Base-by-base conservation (phyloP, 1,140 invertebrate species). In the Anagrus nilaparvatae region DNA sequence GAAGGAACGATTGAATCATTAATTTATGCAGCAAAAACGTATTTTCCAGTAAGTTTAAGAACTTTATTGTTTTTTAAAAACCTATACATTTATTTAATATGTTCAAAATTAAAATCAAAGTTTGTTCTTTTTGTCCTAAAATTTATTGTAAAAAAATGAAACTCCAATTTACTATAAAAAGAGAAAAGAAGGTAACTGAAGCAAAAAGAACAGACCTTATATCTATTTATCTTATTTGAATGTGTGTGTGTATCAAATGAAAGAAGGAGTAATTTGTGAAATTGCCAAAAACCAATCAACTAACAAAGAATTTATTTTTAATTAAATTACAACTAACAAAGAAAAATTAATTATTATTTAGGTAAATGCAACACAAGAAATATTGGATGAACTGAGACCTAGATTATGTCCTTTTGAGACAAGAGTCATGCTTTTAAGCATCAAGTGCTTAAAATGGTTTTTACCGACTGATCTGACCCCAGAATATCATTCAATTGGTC, bases 351-450 rank as follows among this genome's bases (percentile, higher is more conserved):
- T 44, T 37, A 49, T 47, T 44, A 23, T 36, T 43, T 46, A 67
- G 65, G 34, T 67, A 28, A 64, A 32, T 40, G 78, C 89, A 2
- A 93, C 89, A 0, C 75, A 81, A 63, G 91, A 96, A 68, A 92
- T 97, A 53, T 60, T 96, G 40, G 84, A 86, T 48, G 81, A 88
- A 63, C 76, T 87, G 53, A 70, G 82, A 38, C 89, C 90, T 12
- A 69, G 74, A 41, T 54, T 91, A 51, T 83, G 81, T 66, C 77
- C 87, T 41, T 67, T 87, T 60, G 79, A 81, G 53, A 47, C 44
- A 47, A 40, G 58, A 41, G 67, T 73, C 50, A 76, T 82, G 63
- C 48, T 69, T 24, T 60, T 71, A 47, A 74, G 73, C 4, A 66
- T 90, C 37, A 68, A 74, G 39, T 72, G 76, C 46, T 65, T 91